phyloP scores from a whole-genome alignment of 2,797 vertebrate genomes.

The Lepus oiostolus region DNA sequence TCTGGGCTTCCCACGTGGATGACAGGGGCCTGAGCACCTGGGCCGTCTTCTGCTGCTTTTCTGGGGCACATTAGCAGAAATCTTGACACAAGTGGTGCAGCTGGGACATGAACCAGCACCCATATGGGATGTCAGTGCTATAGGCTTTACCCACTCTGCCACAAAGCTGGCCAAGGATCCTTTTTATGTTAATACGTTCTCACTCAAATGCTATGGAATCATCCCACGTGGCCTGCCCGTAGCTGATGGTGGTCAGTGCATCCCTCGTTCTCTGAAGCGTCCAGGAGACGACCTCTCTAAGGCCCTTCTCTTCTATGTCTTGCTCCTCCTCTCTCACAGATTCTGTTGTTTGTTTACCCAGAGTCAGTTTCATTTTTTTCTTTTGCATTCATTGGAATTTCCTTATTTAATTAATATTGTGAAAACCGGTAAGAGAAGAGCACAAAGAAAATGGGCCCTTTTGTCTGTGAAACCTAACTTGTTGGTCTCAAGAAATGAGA shows the following conservation, averaged over 20 bases:
- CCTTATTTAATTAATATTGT: background rate
- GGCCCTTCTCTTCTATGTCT: background rate
- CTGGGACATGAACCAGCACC: too few species aligned
- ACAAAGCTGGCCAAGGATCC: background rate
- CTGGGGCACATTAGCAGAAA: too few species aligned
- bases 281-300: background rate
- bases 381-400: background rate
- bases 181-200: background rate
- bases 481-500: background rate
- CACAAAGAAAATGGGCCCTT: background rate
- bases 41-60: too few species aligned
- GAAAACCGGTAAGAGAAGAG: background rate
- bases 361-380: background rate
- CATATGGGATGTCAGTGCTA: too few species aligned
- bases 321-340: background rate
- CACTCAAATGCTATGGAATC: background rate
- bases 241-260: background rate
- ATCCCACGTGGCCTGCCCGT: background rate
- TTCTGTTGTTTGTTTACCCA: background rate
- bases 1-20: too few species aligned
- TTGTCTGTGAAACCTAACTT: background rate
- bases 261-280: background rate
- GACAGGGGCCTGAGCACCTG: too few species aligned
- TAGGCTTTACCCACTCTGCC: too few species aligned
- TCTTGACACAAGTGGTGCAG: too few species aligned